phyloP scores from a whole-genome alignment of 2,797 vertebrate species.

The Periparus ater region DNA sequence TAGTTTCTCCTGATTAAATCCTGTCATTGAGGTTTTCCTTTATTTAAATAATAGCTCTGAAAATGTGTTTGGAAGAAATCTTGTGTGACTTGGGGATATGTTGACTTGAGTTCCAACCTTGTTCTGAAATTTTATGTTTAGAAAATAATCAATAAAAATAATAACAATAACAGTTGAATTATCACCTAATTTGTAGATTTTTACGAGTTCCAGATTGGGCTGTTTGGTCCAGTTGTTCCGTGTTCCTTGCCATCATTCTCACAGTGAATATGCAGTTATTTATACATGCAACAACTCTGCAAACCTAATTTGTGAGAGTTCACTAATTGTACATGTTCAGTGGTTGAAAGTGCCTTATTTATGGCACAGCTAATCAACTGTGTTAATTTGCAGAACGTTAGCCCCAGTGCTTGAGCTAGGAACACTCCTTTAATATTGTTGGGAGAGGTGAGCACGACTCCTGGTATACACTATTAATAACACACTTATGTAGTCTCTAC shows the following conservation, averaged over 20 bases:
- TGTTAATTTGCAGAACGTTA: neutral
- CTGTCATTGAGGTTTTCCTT: neutral
- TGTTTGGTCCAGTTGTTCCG: neutral
- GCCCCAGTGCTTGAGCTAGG: neutral
- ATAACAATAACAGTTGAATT: neutral
- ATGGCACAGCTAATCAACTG: neutral
- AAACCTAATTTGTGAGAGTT: neutral
- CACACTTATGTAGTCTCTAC: neutral
- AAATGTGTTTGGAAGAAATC: neutral
- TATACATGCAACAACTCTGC: neutral
- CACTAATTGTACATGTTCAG: neutral
- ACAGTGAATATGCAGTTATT: neutral
- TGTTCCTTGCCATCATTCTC: neutral
- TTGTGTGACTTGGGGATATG: accelerated
- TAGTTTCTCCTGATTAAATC: neutral
- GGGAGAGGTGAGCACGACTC: neutral
- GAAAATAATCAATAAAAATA: neutral
- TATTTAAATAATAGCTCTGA: neutral
- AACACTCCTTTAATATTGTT: neutral
- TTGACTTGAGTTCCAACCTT: neutral
- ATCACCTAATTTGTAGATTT: neutral
- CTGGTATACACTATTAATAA: neutral
- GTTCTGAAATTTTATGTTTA: neutral
- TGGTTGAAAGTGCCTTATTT: neutral
- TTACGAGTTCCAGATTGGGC: neutral